A percentile compares a stretch with the other conserved stretches of the same genome.
Evolutionary conservation across 2,888 invertebrate species (phyloP).

Genomic region (Trichogramma dendrolimi): DNA sequence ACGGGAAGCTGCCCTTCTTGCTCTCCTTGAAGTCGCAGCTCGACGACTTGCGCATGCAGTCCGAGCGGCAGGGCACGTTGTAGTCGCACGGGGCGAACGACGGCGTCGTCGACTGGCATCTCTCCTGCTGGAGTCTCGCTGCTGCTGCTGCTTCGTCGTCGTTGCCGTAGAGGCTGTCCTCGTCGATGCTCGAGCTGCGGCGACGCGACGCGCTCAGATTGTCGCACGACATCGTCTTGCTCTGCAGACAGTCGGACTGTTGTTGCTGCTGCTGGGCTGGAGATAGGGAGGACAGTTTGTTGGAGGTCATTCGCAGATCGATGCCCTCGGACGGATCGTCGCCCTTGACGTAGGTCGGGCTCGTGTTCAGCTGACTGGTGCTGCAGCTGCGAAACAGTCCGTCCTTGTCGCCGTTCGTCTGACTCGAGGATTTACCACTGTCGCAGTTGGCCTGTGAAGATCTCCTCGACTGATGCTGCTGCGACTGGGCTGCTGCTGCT

Average conservation of each 20-base stretch:
- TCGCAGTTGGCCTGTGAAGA: constrained; percentile 43
- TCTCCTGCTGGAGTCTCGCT: constrained; percentile 20
- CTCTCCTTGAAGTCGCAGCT: constrained; percentile 50
- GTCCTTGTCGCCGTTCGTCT: constrained; percentile 48
- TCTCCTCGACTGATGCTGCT: constrained; percentile 40
- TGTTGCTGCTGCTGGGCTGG: no score
- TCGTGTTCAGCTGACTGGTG: constrained; percentile 69
- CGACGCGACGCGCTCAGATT: constrained; percentile 36
- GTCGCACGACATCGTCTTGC: constrained; percentile 48
- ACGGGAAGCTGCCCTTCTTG: constrained; percentile 68
- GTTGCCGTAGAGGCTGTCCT: constrained; percentile 34
- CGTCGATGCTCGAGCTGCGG: constrained; percentile 5
- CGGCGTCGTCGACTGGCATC: constrained; percentile 12
- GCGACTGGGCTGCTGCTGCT: constrained; percentile 44
- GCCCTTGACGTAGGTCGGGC: constrained; percentile 64
- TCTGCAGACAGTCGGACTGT: background rate
- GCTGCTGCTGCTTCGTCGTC: constrained; percentile 16
- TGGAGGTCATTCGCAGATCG: constrained; percentile 56
- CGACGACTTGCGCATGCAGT: constrained; percentile 43
- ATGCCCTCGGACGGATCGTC: constrained; percentile 78
- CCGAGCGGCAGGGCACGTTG: constrained; percentile 34
- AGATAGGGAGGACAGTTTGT: constrained; percentile 35
- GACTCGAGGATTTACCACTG: background rate
- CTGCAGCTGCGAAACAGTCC: constrained; percentile 71
- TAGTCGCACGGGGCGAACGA: constrained; percentile 43